A percentile compares a stretch with the other conserved stretches of the same genome.
These are phyloP conservation scores for Cheilosia vernalis DNA, from an alignment of 2,888 invertebrate species.

Conservation along the genomic window DNA sequence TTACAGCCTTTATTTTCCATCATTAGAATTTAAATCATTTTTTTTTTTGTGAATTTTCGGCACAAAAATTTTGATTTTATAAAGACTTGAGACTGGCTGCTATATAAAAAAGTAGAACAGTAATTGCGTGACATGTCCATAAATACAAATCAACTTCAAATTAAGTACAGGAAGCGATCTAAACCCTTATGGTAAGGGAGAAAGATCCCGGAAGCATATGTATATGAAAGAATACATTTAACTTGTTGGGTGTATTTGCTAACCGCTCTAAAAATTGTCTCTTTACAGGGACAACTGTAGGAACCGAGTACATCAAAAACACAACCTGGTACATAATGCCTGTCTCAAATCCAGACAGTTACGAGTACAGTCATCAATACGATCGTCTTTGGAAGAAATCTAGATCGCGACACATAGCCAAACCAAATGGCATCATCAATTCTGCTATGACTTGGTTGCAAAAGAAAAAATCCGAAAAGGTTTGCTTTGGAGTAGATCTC, in stretches of 20 bases:
- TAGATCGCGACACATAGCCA: slow-evolving; percentile 85
- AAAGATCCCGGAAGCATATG: not conserved
- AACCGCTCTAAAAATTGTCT: not conserved
- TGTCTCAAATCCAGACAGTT: slow-evolving; percentile 90
- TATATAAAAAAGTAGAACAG: not conserved
- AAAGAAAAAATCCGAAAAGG: slow-evolving; percentile 78
- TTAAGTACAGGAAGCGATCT: no score
- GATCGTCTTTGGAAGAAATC: slow-evolving; percentile 93
- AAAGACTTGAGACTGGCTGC: not conserved
- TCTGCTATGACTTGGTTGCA: slow-evolving; percentile 83
- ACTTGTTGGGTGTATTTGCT: no score
- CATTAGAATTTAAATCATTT: not conserved
- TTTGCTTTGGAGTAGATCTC: slow-evolving; percentile 90
- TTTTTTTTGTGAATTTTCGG: not conserved
- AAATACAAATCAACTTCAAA: no score
- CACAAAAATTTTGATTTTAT: not conserved
- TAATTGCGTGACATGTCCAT: not conserved
- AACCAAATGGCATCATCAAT: slow-evolving; percentile 79
- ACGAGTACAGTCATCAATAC: slow-evolving; percentile 89
- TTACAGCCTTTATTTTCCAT: not conserved
- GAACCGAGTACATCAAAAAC: slow-evolving; percentile 80
- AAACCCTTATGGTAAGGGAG: no score
- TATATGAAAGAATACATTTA: not conserved
- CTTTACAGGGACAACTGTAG: slow-evolving; percentile 77
- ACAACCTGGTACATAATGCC: slow-evolving; percentile 89